A percentile compares a stretch with the other conserved stretches of the same genome.
Evolutionary conservation across 2,888 invertebrate genomes (phyloP).

Genomic region (Polydrusus tereticollis): DNA sequence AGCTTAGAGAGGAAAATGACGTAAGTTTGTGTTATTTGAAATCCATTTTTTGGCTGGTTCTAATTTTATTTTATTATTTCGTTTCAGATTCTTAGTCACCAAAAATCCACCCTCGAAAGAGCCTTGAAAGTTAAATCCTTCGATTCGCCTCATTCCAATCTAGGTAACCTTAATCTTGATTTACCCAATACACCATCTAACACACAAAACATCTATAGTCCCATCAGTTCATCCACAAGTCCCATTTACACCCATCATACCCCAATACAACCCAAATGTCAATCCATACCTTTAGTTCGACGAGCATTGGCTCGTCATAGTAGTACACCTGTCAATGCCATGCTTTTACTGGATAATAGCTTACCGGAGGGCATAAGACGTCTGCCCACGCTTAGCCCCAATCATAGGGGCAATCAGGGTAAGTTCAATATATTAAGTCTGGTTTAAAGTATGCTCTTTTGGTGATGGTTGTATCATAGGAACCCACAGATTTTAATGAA

Average conservation of each 20-base stretch:
- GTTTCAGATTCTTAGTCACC: conserved; percentile 50
- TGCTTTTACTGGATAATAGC: background rate
- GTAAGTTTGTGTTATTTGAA: conserved; percentile 41
- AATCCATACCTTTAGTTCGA: background rate
- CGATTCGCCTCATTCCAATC: background rate
- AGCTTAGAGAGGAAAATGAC: conserved; percentile 55
- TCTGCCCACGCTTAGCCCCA: conserved; percentile 3
- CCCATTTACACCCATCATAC: background rate
- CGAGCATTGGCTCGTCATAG: background rate
- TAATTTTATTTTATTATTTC: background rate
- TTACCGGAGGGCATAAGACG: background rate
- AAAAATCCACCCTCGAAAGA: conserved; percentile 51
- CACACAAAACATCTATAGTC: background rate
- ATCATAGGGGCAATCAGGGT: background rate
- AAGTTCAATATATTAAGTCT: background rate
- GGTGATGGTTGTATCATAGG: too few species aligned
- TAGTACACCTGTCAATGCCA: background rate
- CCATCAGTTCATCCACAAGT: background rate
- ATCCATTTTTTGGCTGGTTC: background rate
- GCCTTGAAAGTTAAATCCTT: conserved; percentile 27
- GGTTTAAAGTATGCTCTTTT: too few species aligned
- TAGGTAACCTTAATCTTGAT: conserved; percentile 23
- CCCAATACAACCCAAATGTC: background rate
- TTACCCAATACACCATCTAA: background rate
- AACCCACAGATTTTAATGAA: too few species aligned